Percentiles rank a stretch among this genome's conserved stretches.
Conservation (phyloP, 2,888 invertebrate genomes). For the Lathronympha strigana region DNA sequence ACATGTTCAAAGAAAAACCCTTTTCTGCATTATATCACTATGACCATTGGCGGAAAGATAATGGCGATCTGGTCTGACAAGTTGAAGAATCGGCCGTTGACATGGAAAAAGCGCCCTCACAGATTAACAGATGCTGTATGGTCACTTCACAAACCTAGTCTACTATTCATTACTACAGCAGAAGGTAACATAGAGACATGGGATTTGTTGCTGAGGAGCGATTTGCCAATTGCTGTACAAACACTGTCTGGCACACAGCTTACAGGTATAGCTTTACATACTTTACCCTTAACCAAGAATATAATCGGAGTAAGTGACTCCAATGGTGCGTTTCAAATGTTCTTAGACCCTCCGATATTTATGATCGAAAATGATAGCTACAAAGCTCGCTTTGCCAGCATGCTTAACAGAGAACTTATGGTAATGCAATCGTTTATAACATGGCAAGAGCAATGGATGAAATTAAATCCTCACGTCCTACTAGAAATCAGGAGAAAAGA, state of each 20-base stretch:
- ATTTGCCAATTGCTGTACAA: slow-evolving; percentile 87
- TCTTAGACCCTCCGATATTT: slow-evolving; percentile 83
- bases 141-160: slow-evolving; percentile 90
- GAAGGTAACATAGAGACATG: slow-evolving; percentile 93
- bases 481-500: slow-evolving; percentile 73
- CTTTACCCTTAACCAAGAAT: slow-evolving; percentile 81
- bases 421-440: slow-evolving; percentile 77
- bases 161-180: slow-evolving; percentile 87
- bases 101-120: slow-evolving; percentile 86
- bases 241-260: slow-evolving; percentile 87
- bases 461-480: slow-evolving; percentile 67
- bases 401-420: slow-evolving; percentile 80
- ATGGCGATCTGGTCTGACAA: slow-evolving; percentile 90
- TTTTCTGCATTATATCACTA: slow-evolving; percentile 84
- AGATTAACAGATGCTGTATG: slow-evolving; percentile 87
- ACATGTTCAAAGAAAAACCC: slow-evolving; percentile 85
- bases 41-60: slow-evolving; percentile 90
- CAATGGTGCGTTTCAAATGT: slow-evolving; percentile 87
- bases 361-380: slow-evolving; percentile 74
- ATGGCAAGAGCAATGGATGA: slow-evolving; percentile 87
- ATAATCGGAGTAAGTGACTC: slow-evolving; percentile 88
- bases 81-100: slow-evolving; percentile 83
- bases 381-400: slow-evolving; percentile 67
- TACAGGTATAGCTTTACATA: slow-evolving; percentile 86
- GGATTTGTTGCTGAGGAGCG: slow-evolving; percentile 89